phyloP scores from a whole-genome alignment of 2,888 invertebrate genomes.

The Microplitis manilae region DNA sequence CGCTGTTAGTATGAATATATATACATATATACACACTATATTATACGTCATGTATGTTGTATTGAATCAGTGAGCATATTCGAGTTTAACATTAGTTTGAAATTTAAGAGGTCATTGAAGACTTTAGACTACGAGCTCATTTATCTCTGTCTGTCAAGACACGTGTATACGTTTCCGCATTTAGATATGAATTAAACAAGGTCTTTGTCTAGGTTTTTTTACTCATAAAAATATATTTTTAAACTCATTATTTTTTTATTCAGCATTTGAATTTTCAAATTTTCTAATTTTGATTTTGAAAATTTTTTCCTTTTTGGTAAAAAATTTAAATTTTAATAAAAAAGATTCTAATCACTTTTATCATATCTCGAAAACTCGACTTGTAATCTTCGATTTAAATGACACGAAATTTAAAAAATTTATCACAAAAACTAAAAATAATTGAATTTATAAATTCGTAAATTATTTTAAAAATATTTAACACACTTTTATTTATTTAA shows the following conservation, averaged over 20 bases:
- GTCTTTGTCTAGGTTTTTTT: neutral
- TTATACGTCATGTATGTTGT: neutral
- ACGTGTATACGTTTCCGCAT: neutral
- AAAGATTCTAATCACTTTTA: no score
- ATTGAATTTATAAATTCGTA: no score
- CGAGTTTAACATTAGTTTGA: neutral
- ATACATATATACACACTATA: neutral
- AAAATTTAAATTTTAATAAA: no score
- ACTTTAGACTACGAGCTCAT: neutral
- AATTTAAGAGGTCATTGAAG: neutral
- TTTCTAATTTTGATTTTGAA: neutral
- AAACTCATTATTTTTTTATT: neutral
- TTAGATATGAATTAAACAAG: neutral
- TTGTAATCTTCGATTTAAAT: no score
- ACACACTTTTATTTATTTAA: no score
- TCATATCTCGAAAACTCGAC: no score
- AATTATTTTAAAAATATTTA: no score
- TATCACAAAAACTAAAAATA: no score
- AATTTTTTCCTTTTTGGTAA: no score
- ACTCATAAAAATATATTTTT: no score
- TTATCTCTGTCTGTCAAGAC: neutral
- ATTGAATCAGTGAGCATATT: neutral
- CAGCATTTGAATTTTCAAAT: neutral
- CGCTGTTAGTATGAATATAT: neutral
- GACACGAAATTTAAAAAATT: no score